Evolutionary conservation across 2,888 invertebrate species (phyloP), one percentile per base, ranked within the genome.

Genomic region (Escarpia spicata): DNA sequence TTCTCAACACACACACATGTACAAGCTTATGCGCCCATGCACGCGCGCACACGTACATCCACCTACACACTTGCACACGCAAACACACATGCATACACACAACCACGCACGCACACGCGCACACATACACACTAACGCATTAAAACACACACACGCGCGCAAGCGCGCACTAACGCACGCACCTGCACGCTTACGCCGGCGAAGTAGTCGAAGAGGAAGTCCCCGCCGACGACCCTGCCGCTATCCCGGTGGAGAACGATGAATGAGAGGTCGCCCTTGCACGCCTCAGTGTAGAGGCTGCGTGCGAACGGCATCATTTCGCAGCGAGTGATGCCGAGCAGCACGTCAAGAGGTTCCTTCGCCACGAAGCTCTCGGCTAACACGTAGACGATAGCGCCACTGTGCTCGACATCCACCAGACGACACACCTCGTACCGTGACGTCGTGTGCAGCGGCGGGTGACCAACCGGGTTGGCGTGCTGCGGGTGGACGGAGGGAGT

Each of bases 181-280:
- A 75, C 75, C 75, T 75, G 31, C 45, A 92, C 92, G 19, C 43
- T 45, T 3, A 93, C 92, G 12, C 92, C 93, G 31, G 15, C 52
- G 92, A 93, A 92, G 90, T 92, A 93, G 89, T 93, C 92, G 89
- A 93, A 93, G 26, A 93, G 93, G 90, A 93, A 93, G 75, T 93
- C 93, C 8, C 93, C 93, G 6, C 93, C 93, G n/a, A 93, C 93
- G 43, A 93, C 90, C n/a, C 93, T 26, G 15, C 93, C 93, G 31
- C 45, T 91, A 0, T 43, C 89, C 10, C 89, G 26, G 45, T 93
- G 93, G 91, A 93, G 60, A 0, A 93, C 93, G 52, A 93, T 58
- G 3, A 93, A 37, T 15, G 93, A 93, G 10, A 93, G 92, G 44
- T 92, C 91, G 0, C 89, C 43, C 75, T 75, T 90, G n/a, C n/a